phyloP scores from a whole-genome alignment of 2,797 vertebrate genomes.

The Tenualosa thibaudeaui region DNA sequence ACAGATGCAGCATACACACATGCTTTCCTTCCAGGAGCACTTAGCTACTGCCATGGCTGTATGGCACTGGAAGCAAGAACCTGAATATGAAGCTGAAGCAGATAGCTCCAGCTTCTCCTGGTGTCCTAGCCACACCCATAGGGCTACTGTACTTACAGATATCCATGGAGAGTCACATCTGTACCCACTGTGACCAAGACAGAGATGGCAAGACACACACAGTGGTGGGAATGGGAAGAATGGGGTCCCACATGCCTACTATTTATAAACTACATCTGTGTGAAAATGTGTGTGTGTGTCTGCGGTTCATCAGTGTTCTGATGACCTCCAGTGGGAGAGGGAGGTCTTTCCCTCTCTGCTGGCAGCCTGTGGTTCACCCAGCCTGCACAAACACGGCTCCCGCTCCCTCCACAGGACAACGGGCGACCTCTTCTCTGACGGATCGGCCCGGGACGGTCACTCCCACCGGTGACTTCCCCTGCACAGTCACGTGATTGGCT shows the following conservation, averaged over 20 bases:
- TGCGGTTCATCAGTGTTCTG: background rate
- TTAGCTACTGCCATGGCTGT: background rate
- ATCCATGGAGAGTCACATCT: background rate
- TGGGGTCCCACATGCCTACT: background rate
- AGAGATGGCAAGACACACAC: background rate
- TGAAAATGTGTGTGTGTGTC: conserved; percentile 5
- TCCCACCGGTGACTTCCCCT: background rate
- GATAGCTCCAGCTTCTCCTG: background rate
- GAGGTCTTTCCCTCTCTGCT: background rate
- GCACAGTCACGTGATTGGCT: background rate
- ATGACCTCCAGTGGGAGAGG: background rate
- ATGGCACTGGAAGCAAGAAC: no score
- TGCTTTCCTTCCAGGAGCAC: background rate
- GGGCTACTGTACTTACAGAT: background rate
- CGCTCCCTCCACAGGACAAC: background rate
- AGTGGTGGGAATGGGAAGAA: background rate
- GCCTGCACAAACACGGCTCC: background rate
- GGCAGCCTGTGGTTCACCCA: background rate
- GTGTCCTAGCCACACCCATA: background rate
- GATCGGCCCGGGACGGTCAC: background rate
- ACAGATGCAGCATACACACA: background rate
- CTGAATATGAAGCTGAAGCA: background rate
- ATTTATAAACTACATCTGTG: conserved; percentile 23
- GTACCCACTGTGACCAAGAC: background rate
- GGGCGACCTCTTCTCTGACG: background rate